Base-by-base conservation (phyloP, 2,797 vertebrate genomes). In the Menidia menidia region DNA sequence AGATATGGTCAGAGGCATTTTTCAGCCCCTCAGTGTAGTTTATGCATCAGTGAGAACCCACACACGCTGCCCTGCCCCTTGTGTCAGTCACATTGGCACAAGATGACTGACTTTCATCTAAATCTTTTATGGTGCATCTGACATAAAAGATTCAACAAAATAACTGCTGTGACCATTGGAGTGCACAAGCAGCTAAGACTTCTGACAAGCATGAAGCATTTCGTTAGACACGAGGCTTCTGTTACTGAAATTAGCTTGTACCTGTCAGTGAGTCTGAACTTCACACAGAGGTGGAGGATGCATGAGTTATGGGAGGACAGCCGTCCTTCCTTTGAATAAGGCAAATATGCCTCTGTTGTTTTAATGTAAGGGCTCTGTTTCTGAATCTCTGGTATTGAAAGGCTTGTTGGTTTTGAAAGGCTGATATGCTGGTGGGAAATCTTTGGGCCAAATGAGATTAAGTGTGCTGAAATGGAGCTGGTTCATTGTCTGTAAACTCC, bases 401-500 rank as follows among this genome's bases (percentile, higher is more conserved):
- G 25, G 25, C 2, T 25, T 25, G 71, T 18, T 0, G 30, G 9
- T 65, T 83, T 75, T 67, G 25, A 66, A 77, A 77, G 60, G 66
- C 66, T 68, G 66, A 30, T 68, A 68, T 76, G 70, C 80, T 54
- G 69, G 68, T 55, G 65, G 54, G 35, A 60, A 50, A 15, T 30
- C 80, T 42, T 59, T 14, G 63, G 82, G 77, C 71, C 70, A 85
- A 90, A 86, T 80, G 72, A 85, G 90, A 91, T 86, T 84, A 87
- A 73, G 64, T 68, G 65, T 73, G 76, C 87, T 82, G 30, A 73
- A 51, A 79, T 78, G 71, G 77, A 82, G 77, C 76, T 83, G 0
- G 35, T 76, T 83, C 78, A 82, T 80, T 84, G 78, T 78, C 74
- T 57, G 73, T 83, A 59, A 77, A 84, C 82, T 76, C 79, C 85